Evolutionary conservation across 2,888 invertebrate genomes (phyloP).

Genomic region (Papilio demoleus): DNA sequence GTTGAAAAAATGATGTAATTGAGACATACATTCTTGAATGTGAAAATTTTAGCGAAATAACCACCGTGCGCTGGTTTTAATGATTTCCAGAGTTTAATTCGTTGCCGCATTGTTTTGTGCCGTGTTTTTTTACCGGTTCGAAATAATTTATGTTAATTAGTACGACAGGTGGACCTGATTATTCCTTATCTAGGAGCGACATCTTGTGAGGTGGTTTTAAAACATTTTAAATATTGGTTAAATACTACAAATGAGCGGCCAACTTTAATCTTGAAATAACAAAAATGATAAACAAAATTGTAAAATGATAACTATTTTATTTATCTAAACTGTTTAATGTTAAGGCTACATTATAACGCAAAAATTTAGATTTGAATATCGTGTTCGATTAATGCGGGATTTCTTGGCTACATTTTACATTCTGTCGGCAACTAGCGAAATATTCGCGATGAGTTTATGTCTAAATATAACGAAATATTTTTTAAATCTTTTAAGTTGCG

Average conservation of each 20-base stretch:
- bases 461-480: neutral
- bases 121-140: neutral
- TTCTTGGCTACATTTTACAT: no score
- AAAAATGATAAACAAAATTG: no score
- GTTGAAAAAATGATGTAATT: constrained; percentile 33
- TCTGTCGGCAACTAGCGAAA: no score
- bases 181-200: constrained; percentile 13
- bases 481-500: neutral
- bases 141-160: constrained; percentile 28
- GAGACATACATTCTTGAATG: constrained; percentile 35
- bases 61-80: constrained; percentile 29
- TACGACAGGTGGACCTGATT: constrained; percentile 27
- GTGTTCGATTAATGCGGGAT: no score
- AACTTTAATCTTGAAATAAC: neutral
- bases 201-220: constrained; percentile 14
- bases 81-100: constrained; percentile 15
- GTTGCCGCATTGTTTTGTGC: constrained; percentile 29
- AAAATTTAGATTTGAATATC: no score
- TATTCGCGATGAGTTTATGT: no score
- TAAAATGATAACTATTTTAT: no score
- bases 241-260: constrained; percentile 3
- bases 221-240: neutral
- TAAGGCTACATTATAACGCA: no score
- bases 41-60: constrained; percentile 34
- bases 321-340: no score